Evolutionary conservation across 2,113 vertebrate genomes (phyloP).

Genomic region (Charadrius vociferus): DNA sequence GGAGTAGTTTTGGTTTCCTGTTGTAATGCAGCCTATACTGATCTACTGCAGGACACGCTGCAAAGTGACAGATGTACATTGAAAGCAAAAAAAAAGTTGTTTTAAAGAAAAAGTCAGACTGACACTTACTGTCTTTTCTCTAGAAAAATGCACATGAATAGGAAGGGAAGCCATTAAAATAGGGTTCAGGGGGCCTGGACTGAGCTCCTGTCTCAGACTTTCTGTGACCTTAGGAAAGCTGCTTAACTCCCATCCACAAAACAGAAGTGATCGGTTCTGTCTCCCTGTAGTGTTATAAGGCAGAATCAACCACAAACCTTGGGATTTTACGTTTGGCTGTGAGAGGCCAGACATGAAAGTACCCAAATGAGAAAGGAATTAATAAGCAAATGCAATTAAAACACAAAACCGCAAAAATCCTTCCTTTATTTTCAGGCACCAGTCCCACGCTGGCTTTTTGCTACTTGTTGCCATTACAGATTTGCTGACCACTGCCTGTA

Average conservation of each 20-base stretch:
- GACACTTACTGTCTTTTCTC: background rate
- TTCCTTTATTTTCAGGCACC: background rate
- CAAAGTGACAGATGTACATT: background rate
- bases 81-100: background rate
- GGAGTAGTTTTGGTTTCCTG: background rate
- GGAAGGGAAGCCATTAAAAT: background rate
- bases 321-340: fast-evolving
- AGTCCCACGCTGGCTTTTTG: background rate
- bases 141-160: background rate
- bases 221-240: background rate
- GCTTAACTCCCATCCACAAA: background rate
- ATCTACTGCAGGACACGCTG: background rate
- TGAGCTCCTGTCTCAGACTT: background rate
- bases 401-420: background rate
- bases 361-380: background rate
- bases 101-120: background rate
- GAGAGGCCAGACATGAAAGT: background rate
- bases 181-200: background rate
- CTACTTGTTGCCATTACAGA: background rate
- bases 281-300: background rate
- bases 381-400: background rate
- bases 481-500: background rate
- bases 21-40: background rate
- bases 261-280: background rate
- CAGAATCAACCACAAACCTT: background rate